A percentile compares a stretch with the other conserved stretches of the same genome.
phyloP scores from a whole-genome alignment of 2,888 invertebrate species.

The Chesias legatella region DNA sequence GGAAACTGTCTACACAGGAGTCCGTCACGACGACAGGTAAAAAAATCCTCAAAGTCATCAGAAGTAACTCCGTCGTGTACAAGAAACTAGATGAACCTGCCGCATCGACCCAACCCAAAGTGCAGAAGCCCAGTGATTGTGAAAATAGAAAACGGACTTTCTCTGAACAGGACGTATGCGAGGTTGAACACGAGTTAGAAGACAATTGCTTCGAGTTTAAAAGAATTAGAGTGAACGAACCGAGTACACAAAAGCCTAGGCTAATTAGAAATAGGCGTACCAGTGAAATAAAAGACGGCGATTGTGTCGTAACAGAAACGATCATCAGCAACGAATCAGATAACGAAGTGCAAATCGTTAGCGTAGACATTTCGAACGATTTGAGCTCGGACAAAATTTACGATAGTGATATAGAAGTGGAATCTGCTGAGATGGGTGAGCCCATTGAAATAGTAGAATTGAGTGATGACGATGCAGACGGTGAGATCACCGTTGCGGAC shows the following conservation, averaged over 20 bases:
- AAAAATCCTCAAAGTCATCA: constrained; percentile 70
- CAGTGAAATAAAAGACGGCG: constrained; percentile 42
- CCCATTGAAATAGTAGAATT: constrained; percentile 62
- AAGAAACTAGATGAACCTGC: constrained; percentile 57
- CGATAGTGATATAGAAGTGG: constrained; percentile 59
- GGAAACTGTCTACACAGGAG: constrained; percentile 67
- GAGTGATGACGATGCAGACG: constrained; percentile 58
- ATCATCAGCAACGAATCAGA: constrained; percentile 58
- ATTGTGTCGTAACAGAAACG: constrained; percentile 28
- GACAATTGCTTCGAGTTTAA: constrained; percentile 70
- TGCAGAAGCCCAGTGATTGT: constrained; percentile 42
- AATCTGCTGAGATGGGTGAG: constrained; percentile 45
- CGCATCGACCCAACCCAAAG: constrained; percentile 37
- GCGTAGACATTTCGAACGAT: constrained; percentile 46
- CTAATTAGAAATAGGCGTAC: constrained; percentile 56
- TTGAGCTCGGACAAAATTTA: constrained; percentile 43
- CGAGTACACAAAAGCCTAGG: constrained; percentile 49
- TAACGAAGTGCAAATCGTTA: constrained; percentile 65
- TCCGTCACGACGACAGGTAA: constrained; percentile 63
- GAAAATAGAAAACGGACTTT: constrained; percentile 60
- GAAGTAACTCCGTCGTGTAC: constrained; percentile 71
- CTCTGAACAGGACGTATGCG: constrained; percentile 60
- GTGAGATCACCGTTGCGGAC: constrained; percentile 46
- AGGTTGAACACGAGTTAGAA: constrained; percentile 58
- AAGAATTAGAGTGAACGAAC: constrained; percentile 57